Evolutionary conservation across 2,113 vertebrate species (phyloP).

Genomic region (Cynocephalus volans): DNA sequence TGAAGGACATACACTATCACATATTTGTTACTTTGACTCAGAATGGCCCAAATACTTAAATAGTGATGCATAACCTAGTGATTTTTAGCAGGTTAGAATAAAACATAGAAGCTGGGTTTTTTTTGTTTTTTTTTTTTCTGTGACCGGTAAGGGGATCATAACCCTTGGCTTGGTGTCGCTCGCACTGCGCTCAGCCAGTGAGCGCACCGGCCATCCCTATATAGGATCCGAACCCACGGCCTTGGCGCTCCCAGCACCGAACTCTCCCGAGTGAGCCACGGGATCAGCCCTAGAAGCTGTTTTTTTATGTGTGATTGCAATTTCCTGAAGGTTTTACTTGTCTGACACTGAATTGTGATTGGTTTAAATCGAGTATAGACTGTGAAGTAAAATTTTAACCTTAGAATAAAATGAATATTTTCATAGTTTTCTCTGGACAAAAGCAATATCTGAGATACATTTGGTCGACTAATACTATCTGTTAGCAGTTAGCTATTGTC

Average conservation of each 20-base stretch:
- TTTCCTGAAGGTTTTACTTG: neutral
- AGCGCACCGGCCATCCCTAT: too few relatives aligned
- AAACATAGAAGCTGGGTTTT: neutral
- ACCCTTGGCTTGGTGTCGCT: too few relatives aligned
- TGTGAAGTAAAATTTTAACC: neutral
- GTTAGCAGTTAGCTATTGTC: neutral
- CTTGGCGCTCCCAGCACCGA: too few relatives aligned
- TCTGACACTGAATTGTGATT: neutral
- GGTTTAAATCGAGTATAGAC: neutral
- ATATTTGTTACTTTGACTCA: neutral
- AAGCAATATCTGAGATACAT: neutral
- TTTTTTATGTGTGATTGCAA: neutral
- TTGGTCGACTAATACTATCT: neutral
- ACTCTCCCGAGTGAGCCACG: too few relatives aligned
- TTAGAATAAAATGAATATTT: conserved; percentile 45
- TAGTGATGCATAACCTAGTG: neutral
- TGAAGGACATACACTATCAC: neutral
- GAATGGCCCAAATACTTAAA: conserved; percentile 7
- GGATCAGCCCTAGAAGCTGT: too few relatives aligned
- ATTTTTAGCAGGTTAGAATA: neutral
- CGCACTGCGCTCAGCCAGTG: too few relatives aligned
- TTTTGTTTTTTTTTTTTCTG: too few relatives aligned
- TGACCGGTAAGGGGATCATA: too few relatives aligned
- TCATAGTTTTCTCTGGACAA: neutral
- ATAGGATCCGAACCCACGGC: too few relatives aligned